Evolutionary conservation across 2,797 vertebrate species (phyloP).

Genomic region (Oreortyx pictus): DNA sequence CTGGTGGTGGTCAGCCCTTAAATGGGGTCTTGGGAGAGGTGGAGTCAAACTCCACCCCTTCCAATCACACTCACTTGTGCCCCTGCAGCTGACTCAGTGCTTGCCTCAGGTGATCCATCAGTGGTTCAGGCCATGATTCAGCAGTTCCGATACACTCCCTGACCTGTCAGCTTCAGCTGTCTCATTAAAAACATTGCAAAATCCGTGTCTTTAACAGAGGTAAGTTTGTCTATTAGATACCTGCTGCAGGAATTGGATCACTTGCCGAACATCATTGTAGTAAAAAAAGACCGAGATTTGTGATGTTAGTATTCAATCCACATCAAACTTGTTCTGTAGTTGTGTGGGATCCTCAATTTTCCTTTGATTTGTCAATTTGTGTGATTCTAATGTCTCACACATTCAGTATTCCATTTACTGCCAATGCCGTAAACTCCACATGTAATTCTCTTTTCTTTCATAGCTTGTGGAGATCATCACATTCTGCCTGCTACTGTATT

Average conservation of each 20-base stretch:
- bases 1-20: too few species aligned
- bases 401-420: background rate
- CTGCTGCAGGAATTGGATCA: background rate
- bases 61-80: too few species aligned
- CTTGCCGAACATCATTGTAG: background rate
- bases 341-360: background rate
- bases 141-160: too few species aligned
- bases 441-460: background rate
- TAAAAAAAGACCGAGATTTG: background rate
- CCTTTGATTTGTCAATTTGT: background rate
- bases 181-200: background rate
- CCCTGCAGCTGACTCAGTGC: too few species aligned
- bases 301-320: background rate
- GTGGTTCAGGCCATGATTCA: too few species aligned
- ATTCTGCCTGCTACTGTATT: conserved; percentile 95
- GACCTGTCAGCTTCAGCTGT: background rate
- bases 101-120: too few species aligned
- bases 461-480: conserved; percentile 91
- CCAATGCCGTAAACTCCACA: background rate
- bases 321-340: background rate
- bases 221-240: background rate
- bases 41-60: too few species aligned
- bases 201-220: background rate
- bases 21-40: too few species aligned
- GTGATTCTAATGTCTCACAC: background rate